Base-by-base conservation (phyloP, 2,888 invertebrate genomes). In the Philonicus albiceps region DNA sequence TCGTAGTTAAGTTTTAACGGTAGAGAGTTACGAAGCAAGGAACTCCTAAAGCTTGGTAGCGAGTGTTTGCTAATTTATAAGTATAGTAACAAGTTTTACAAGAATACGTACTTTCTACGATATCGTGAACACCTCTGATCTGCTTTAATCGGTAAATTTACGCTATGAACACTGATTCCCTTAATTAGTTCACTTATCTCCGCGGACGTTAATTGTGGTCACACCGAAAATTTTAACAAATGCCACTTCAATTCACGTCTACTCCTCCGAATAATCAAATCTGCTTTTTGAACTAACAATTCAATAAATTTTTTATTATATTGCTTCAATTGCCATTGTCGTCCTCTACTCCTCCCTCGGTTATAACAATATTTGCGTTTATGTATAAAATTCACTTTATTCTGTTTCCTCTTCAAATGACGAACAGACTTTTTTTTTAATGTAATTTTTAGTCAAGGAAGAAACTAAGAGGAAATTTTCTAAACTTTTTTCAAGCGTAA, bases 191-290 rank as follows among this genome's bases (percentile, higher is more conserved):
- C 74, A 34, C 11, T 64, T 13, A 27, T 53, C 49, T 34, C 53
- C 30, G 19, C 22, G 40, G 40, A 53, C 49, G 8, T 53, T 27
- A 30, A 40, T 6, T 13, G 3, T 64, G n/a, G 34, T 34, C 64
- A 81, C 55, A 81, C 19, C 31, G 53, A 81, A 81, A 55, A 81
- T 81, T 81, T 81, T 81, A 81, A 81, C 81, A 81, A 81, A 55
- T 13, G 27, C 64, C 27, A 27, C 19, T 64, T n/a, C n/a, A n/a
- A 8, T 22, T 11, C 64, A 27, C 27, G 11, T 64, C 64, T 13
- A 43, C 7, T 64, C 27, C 64, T 22, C 13, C 11, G 64, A 64
- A 27, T 64, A 64, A 22, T 64, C 64, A 64, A 53, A 22, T 64
- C 64, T 64, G 64, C 64, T 8, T 64, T 11, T 64, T 11, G 11